Conservation (phyloP, 1,140 invertebrate species). For the Frieseomelitta varia region DNA sequence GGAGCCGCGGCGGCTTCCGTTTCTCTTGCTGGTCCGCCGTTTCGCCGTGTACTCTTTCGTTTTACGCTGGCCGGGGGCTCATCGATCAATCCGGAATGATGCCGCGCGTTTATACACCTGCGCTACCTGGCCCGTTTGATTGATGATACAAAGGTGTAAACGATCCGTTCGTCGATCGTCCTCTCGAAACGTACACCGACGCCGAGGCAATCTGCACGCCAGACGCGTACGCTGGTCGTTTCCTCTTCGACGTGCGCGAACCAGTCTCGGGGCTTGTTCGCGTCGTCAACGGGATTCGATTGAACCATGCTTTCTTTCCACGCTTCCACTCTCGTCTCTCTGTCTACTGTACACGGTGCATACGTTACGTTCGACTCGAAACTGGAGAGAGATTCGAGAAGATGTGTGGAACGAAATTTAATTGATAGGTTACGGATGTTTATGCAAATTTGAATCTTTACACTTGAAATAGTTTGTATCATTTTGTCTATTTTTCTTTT, state of each 20-base stretch:
- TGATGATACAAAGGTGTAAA: constrained; percentile 68
- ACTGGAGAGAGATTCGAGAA: too few species aligned
- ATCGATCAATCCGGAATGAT: constrained; percentile 70
- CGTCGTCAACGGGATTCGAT: not conserved
- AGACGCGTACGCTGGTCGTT: constrained; percentile 40
- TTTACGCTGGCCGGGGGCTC: constrained; percentile 39
- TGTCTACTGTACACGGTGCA: too few species aligned
- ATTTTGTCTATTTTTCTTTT: not conserved
- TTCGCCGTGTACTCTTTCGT: constrained; percentile 37
- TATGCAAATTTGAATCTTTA: too few species aligned
- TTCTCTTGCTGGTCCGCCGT: not conserved
- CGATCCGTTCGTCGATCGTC: constrained; percentile 52
- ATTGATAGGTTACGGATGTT: not conserved
- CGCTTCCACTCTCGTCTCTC: too few species aligned
- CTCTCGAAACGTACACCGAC: constrained; percentile 32
- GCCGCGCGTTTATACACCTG: constrained; percentile 67
- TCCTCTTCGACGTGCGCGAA: constrained; percentile 27
- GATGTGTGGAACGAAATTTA: too few species aligned
- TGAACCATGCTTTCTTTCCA: not conserved
- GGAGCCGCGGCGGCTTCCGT: not conserved
- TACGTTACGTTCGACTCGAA: too few species aligned
- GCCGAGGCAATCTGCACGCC: constrained; percentile 52
- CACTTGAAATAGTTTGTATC: too few species aligned
- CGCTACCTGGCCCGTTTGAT: constrained; percentile 67
- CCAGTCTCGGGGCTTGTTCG: not conserved